Evolutionary conservation across 2,888 invertebrate species (phyloP).

Genomic region (Cephus nigrinus): DNA sequence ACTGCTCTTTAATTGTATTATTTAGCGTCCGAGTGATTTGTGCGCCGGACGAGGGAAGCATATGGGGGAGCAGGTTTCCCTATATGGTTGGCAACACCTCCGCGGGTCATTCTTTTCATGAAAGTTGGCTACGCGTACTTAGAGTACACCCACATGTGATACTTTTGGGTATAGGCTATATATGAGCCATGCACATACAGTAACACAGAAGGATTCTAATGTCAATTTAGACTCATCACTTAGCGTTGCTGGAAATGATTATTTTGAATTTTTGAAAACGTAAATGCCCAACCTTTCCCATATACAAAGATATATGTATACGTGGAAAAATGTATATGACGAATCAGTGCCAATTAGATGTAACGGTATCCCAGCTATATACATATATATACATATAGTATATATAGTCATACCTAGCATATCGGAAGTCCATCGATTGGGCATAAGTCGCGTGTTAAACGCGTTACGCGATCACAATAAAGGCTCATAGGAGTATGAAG

Average conservation of each 20-base stretch:
- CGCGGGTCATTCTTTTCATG: conserved; percentile 34
- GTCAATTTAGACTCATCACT: too few species aligned
- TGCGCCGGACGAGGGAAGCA: conserved; percentile 21
- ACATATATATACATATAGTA: too few species aligned
- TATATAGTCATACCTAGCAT: background rate
- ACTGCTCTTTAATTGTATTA: conserved; percentile 40
- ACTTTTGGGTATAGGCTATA: background rate
- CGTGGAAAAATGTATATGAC: background rate
- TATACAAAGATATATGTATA: background rate
- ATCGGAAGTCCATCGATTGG: background rate
- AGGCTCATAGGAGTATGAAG: conserved; percentile 24
- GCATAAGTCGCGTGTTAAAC: background rate
- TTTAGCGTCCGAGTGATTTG: conserved; percentile 37
- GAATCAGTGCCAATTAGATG: background rate
- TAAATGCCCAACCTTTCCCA: background rate
- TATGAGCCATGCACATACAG: too few species aligned
- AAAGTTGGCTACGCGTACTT: conserved; percentile 29
- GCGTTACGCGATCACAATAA: background rate
- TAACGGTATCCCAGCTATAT: background rate
- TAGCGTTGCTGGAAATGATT: background rate
- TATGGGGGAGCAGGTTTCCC: conserved; percentile 37
- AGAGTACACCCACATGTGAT: background rate
- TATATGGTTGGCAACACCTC: conserved; percentile 34
- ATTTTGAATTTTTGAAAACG: background rate
- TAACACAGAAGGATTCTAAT: too few species aligned